Conservation (phyloP, 2,113 vertebrate species). For the Macrotis lagotis region DNA sequence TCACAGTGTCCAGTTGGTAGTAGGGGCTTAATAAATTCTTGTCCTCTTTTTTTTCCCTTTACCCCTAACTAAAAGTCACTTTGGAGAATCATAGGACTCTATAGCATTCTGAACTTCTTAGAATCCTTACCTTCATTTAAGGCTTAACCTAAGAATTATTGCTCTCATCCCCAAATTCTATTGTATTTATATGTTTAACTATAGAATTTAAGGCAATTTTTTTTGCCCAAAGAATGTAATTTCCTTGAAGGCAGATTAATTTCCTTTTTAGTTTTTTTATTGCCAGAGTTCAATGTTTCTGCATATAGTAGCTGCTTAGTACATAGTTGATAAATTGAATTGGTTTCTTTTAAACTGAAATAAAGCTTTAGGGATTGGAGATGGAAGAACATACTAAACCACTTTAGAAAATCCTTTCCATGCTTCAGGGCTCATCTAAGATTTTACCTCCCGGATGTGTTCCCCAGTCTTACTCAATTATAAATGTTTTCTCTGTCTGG, state of each 20-base stretch:
- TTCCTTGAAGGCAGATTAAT: background rate
- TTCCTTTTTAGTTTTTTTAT: background rate
- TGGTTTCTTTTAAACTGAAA: background rate
- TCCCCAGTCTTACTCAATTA: background rate
- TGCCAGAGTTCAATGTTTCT: background rate
- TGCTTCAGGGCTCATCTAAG: background rate
- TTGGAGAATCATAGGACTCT: background rate
- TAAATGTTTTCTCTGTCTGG: background rate
- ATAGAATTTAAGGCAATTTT: too few relatives aligned
- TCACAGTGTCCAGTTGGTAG: background rate
- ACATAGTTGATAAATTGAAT: background rate
- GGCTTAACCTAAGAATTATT: background rate
- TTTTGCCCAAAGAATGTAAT: background rate
- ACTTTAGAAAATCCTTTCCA: background rate
- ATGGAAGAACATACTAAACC: background rate
- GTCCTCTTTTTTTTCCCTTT: background rate
- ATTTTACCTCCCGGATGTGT: background rate
- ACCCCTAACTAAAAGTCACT: background rate
- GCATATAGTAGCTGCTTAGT: background rate
- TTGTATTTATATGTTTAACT: background rate
- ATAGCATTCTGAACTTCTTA: background rate
- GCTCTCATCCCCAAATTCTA: background rate
- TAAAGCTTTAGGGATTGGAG: background rate
- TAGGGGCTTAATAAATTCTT: background rate
- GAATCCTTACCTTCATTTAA: background rate